Evolutionary conservation across 2,113 vertebrate genomes (phyloP).

Genomic region (Larimichthys polyactis): DNA sequence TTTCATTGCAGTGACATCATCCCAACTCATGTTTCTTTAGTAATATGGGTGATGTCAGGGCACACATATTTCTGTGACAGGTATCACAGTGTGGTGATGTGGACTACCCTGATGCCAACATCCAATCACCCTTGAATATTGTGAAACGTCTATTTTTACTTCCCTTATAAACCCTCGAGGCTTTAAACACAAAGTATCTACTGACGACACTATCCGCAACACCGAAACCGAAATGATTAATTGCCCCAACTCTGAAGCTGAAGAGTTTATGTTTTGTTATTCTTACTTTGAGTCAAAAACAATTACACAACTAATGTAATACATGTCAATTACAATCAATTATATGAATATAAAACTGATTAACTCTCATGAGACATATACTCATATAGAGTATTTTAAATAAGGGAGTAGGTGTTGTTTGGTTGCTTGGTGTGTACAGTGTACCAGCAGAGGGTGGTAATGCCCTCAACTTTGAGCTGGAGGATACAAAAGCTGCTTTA

Average conservation of each 20-base stretch:
- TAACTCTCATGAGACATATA: not conserved
- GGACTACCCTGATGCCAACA: not conserved
- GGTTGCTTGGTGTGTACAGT: not conserved
- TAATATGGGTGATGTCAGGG: not conserved
- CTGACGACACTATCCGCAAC: not conserved
- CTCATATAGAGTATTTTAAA: no score
- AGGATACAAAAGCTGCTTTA: not conserved
- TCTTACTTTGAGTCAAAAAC: not conserved
- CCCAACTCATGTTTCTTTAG: not conserved
- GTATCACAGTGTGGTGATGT: not conserved
- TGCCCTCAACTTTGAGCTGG: not conserved
- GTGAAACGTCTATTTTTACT: conserved; percentile 32
- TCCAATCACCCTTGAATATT: not conserved
- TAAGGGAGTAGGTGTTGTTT: not conserved
- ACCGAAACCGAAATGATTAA: conserved; percentile 30
- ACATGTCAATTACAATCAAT: not conserved
- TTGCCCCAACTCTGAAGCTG: not conserved
- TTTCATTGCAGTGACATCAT: conserved; percentile 43
- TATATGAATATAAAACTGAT: not conserved
- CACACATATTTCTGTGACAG: not conserved
- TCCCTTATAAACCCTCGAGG: fast-evolving
- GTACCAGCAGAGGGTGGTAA: conserved; percentile 54
- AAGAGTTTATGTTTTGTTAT: not conserved
- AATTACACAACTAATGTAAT: not conserved
- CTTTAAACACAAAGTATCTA: not conserved